phyloP scores from a whole-genome alignment of 2,888 invertebrate species.

The Onthophagus sagittarius region DNA sequence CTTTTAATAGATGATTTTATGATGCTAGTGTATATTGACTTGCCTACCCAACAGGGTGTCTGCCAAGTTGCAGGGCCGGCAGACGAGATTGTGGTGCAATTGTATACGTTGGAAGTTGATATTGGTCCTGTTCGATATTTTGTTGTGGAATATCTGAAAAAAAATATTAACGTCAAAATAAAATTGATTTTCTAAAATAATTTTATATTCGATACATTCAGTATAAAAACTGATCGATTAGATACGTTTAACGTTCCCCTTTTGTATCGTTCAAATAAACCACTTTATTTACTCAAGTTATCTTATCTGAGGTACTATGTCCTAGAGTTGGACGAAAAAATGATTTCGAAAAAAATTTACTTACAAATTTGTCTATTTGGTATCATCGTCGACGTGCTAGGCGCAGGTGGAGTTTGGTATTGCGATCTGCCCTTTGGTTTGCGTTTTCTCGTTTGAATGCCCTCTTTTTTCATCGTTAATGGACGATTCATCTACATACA shows the following conservation, averaged over 20 bases:
- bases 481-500: conserved; percentile 84
- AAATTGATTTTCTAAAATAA: no score
- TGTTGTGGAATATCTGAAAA: not conserved
- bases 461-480: conserved; percentile 97
- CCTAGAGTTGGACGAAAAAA: not conserved
- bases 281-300: not conserved
- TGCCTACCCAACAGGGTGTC: not conserved
- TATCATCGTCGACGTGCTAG: conserved; percentile 35
- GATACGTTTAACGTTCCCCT: not conserved
- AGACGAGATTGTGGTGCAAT: not conserved
- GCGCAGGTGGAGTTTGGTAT: conserved; percentile 27
- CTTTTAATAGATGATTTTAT: not conserved
- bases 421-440: conserved; percentile 66
- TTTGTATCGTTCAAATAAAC: not conserved
- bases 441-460: conserved; percentile 94
- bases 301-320: not conserved
- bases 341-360: conserved; percentile 3
- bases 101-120: not conserved
- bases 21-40: not conserved
- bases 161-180: not conserved
- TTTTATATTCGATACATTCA: not conserved
- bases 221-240: not conserved
- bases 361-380: conserved; percentile 25
- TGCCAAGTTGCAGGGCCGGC: not conserved
- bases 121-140: not conserved